Conservation (phyloP, 2,113 vertebrate species). For the Nesospiza acunhae region DNA sequence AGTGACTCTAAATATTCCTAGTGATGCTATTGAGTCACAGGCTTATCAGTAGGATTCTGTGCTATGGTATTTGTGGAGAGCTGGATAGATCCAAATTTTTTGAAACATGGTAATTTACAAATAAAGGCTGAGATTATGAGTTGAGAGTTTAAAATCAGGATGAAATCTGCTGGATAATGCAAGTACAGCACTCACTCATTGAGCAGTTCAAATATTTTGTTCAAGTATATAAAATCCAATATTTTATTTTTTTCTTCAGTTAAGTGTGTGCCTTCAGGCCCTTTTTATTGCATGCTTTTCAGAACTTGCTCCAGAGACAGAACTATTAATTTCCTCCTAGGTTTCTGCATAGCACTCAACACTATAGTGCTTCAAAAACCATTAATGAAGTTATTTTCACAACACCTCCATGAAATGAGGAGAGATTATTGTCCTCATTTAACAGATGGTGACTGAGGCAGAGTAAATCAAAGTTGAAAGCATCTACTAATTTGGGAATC, state of each 20-base stretch:
- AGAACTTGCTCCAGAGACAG: constrained; percentile 38
- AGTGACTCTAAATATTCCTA: not conserved
- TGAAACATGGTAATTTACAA: not conserved
- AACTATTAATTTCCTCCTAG: constrained; percentile 32
- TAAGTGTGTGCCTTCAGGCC: not conserved
- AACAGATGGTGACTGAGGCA: not conserved
- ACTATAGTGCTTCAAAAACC: not conserved
- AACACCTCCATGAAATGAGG: not conserved
- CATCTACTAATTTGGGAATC: not conserved
- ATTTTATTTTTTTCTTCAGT: not conserved
- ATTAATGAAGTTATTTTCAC: constrained; percentile 58
- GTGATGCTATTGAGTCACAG: not conserved
- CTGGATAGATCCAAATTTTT: not conserved
- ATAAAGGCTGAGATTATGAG: not conserved
- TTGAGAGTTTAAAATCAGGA: not conserved
- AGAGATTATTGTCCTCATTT: constrained; percentile 24
- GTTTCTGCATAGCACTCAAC: not conserved
- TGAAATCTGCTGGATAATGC: not conserved
- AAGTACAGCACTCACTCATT: not conserved
- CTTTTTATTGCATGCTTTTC: constrained; percentile 21
- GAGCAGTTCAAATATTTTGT: not conserved
- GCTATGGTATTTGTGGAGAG: not conserved
- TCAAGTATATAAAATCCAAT: not conserved
- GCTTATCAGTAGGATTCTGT: not conserved
- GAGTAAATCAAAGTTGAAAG: not conserved